Percentiles rank a stretch among this genome's conserved stretches.
These are phyloP conservation scores for Pangasius krempfi DNA, from an alignment of 2,797 vertebrate genomes.

Conservation along the genomic window DNA sequence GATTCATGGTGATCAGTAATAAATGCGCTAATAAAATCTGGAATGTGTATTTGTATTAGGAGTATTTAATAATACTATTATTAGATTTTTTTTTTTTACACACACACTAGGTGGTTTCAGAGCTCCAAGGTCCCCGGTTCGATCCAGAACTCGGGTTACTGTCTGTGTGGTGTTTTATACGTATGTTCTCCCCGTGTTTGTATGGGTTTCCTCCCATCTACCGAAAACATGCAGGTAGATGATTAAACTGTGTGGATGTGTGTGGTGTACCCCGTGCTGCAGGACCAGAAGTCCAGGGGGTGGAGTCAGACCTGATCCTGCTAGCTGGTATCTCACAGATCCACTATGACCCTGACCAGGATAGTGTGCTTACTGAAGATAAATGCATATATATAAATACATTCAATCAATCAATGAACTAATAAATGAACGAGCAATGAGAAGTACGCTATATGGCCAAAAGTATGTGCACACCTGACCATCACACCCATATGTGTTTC, in stretches of 20 bases:
- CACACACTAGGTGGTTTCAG: background rate
- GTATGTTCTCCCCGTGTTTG: background rate
- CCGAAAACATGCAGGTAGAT: background rate
- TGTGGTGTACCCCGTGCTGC: background rate
- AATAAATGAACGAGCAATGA: background rate
- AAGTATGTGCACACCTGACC: too few relatives aligned
- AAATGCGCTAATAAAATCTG: slow-evolving; percentile 49
- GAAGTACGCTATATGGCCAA: background rate
- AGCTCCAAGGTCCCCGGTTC: background rate
- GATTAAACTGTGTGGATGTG: background rate
- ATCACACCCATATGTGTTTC: too few relatives aligned
- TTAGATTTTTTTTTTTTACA: too few relatives aligned
- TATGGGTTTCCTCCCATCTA: background rate
- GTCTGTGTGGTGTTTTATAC: background rate
- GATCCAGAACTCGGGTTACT: background rate
- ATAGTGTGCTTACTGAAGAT: background rate
- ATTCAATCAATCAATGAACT: background rate
- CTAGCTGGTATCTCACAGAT: background rate
- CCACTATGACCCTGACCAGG: background rate
- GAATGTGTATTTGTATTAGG: slow-evolving; percentile 28
- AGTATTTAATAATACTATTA: background rate
- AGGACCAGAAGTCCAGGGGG: background rate
- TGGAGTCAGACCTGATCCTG: background rate
- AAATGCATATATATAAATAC: too few relatives aligned
- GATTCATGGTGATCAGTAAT: slow-evolving; percentile 30